Evolutionary conservation across 2,888 invertebrate genomes (phyloP).

Genomic region (Seira sanloemensis): DNA sequence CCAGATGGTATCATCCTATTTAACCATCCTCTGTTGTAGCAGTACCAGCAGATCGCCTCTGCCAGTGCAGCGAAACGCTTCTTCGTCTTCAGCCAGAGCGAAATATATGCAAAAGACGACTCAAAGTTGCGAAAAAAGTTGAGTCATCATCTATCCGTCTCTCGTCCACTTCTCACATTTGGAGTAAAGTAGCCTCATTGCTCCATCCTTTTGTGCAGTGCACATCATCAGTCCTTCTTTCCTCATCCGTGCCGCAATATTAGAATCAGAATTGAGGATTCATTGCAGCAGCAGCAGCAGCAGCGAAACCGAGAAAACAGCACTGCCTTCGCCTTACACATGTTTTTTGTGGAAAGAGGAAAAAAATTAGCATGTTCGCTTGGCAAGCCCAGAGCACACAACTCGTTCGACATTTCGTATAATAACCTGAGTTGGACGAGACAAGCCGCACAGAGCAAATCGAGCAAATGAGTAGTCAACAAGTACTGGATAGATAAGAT

Average conservation of each 20-base stretch:
- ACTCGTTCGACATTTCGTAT: no score
- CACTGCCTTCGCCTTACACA: no score
- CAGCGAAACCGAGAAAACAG: no score
- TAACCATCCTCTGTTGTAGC: not conserved
- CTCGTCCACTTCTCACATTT: not conserved
- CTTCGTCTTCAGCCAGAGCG: not conserved
- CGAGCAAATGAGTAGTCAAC: not conserved
- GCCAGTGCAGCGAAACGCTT: not conserved
- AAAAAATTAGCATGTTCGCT: not conserved
- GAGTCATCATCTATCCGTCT: not conserved
- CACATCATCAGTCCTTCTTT: not conserved
- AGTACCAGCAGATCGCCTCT: not conserved
- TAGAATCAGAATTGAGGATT: no score
- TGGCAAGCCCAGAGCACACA: not conserved
- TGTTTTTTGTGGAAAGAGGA: not conserved
- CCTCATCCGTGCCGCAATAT: no score
- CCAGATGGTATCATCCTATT: not conserved
- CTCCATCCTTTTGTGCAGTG: not conserved
- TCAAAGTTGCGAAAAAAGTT: not conserved
- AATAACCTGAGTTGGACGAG: not conserved
- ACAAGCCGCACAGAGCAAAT: not conserved
- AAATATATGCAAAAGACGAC: no score
- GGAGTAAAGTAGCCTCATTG: not conserved
- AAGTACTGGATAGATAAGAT: constrained; percentile 8
- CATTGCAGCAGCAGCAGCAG: no score